phyloP scores from a whole-genome alignment of 2,113 vertebrate species.

The Chamaetylas fuelleborni region DNA sequence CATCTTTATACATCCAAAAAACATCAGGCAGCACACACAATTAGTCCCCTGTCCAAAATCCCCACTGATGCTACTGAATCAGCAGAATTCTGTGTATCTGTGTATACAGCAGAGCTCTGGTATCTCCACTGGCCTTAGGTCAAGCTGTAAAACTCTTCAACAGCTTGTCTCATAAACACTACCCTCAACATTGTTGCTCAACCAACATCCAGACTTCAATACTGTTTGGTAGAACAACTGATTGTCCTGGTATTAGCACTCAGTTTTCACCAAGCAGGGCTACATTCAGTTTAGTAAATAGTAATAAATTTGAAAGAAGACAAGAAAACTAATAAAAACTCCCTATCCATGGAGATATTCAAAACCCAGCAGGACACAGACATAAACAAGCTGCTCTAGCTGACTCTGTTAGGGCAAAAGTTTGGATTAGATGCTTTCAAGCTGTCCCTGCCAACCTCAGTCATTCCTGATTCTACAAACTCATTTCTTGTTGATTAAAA shows the following conservation, averaged over 20 bases:
- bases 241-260: not conserved
- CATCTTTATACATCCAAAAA: not conserved
- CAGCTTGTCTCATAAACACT: not conserved
- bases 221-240: not conserved
- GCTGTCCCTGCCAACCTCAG: not conserved
- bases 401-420: not conserved
- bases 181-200: not conserved
- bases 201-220: not conserved
- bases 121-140: not conserved
- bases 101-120: not conserved
- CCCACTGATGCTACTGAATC: not conserved
- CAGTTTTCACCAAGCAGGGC: not conserved
- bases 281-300: not conserved
- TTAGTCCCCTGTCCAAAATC: not conserved
- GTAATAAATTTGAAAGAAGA: not conserved
- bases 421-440: not conserved
- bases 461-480: not conserved
- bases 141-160: not conserved
- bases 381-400: not conserved
- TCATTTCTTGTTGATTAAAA: not conserved
- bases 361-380: not conserved
- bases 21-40: rapidly evolving
- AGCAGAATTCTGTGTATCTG: too few relatives aligned
- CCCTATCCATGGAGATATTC: not conserved
- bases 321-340: not conserved